A percentile compares a stretch with the other conserved stretches of the same genome.
Conservation (phyloP, 30 jellyfish, hydroid and myxozoan species). For the Morbakka virulenta region DNA sequence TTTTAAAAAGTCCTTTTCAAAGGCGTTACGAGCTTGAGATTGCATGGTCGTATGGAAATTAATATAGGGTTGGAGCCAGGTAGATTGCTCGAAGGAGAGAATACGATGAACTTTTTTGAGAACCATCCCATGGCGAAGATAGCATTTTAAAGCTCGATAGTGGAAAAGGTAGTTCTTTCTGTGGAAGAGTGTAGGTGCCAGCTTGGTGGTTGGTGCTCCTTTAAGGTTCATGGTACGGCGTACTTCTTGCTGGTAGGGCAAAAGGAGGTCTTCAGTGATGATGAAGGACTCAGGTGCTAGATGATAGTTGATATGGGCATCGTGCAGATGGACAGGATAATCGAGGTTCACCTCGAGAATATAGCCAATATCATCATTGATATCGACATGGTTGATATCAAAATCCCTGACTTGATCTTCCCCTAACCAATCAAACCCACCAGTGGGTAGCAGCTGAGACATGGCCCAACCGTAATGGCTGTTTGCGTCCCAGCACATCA, state of each 20-base stretch:
- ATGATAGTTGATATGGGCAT: constrained; percentile 62
- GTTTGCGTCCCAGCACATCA: constrained; percentile 70
- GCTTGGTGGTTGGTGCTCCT: constrained; percentile 5
- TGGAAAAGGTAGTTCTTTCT: background rate
- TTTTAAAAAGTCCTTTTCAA: too few species aligned
- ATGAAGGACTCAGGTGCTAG: constrained; percentile 46
- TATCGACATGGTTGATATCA: background rate
- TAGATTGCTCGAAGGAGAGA: too few species aligned
- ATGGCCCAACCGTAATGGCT: constrained; percentile 85
- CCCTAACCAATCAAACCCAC: constrained; percentile 53
- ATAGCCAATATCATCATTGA: constrained; percentile 14
- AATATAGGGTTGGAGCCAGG: too few species aligned
- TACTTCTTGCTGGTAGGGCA: background rate
- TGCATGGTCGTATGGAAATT: too few species aligned
- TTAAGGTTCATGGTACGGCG: too few species aligned
- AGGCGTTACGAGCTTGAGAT: too few species aligned
- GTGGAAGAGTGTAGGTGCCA: constrained; percentile 10
- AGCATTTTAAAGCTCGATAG: background rate
- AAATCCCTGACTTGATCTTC: constrained; percentile 19
- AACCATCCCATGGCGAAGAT: background rate
- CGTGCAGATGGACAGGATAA: constrained; percentile 58
- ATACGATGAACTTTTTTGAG: constrained; percentile 12
- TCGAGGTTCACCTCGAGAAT: constrained; percentile 56
- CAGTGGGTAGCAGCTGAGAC: constrained; percentile 58
- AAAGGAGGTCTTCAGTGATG: constrained; percentile 17